Conservation (phyloP, 2,888 invertebrate species). For the Chaetoderma sp. region DNA sequence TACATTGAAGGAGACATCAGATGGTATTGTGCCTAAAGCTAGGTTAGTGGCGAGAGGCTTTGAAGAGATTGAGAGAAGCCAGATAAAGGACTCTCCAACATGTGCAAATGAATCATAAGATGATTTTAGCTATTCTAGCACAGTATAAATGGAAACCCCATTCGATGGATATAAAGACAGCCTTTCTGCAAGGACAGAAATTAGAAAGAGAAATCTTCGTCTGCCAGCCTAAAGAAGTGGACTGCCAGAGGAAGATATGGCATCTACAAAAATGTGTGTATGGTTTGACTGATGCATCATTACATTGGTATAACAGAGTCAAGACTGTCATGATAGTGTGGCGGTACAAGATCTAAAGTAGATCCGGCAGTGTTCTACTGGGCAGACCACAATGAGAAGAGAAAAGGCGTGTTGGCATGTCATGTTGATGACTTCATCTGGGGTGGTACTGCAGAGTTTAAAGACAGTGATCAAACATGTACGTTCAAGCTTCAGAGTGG, state of each 20-base stretch:
- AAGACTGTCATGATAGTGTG: not conserved
- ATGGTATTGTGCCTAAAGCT: conserved; percentile 8
- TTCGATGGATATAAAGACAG: conserved; percentile 22
- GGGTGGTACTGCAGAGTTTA: not conserved
- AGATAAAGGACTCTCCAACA: conserved; percentile 13
- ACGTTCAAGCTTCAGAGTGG: conserved; percentile 2
- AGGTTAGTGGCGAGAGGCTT: conserved; percentile 19
- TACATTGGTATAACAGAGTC: not conserved
- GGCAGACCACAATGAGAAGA: not conserved
- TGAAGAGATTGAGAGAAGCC: too few relatives aligned
- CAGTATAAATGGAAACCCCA: conserved; percentile 15
- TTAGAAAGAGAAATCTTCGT: not conserved
- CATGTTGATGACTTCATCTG: not conserved
- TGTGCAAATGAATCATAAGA: conserved; percentile 4
- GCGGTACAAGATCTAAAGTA: not conserved
- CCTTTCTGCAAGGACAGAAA: conserved; percentile 9
- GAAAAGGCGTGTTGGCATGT: not conserved
- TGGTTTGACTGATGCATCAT: not conserved
- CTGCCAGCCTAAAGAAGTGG: not conserved
- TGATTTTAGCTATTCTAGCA: conserved; percentile 17
- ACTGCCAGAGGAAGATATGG: not conserved
- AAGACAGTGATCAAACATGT: conserved; percentile 7
- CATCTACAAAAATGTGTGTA: not conserved
- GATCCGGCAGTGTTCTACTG: not conserved
- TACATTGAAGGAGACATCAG: conserved; percentile 7